Percentiles rank a stretch among this genome's conserved stretches.
Conservation (phyloP, 2,113 vertebrate genomes). For the Spea multiplicata region DNA sequence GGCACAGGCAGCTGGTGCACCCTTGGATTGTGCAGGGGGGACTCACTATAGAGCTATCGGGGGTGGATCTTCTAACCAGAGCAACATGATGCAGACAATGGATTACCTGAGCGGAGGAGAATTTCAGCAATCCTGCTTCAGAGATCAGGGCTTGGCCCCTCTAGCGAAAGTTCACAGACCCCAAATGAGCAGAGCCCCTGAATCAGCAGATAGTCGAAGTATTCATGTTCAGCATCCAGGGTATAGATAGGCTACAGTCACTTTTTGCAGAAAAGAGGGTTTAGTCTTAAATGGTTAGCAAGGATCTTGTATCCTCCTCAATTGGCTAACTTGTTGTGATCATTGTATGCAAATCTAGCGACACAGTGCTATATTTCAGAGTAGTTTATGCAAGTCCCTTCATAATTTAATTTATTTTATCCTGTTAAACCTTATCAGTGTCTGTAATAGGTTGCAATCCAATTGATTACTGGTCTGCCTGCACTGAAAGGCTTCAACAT, state of each 20-base stretch:
- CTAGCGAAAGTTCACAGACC: conserved; percentile 94
- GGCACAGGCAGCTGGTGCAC: conserved; percentile 75
- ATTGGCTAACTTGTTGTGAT: conserved; percentile 70
- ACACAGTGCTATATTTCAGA: conserved; percentile 22
- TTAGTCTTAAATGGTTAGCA: conserved; percentile 74
- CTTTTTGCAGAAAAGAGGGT: conserved; percentile 51
- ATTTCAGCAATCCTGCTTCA: conserved; percentile 97
- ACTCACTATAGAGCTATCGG: conserved; percentile 86
- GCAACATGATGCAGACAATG: conserved; percentile 91
- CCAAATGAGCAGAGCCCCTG: conserved; percentile 82
- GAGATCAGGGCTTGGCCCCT: conserved; percentile 92
- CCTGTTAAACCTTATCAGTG: conserved; percentile 1
- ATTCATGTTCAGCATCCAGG: conserved; percentile 96
- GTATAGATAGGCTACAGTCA: conserved; percentile 93
- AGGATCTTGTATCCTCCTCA: conserved; percentile 63
- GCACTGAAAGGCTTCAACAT: conserved; percentile 39
- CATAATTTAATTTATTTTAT: not conserved
- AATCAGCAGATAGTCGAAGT: conserved; percentile 83
- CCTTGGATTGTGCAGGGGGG: conserved; percentile 84
- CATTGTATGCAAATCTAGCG: conserved; percentile 56
- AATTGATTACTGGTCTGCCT: conserved; percentile 16
- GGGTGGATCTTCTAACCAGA: conserved; percentile 71
- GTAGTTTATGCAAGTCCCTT: not conserved
- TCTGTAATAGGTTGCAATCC: conserved; percentile 18
- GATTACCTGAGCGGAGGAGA: conserved; percentile 93